Base-by-base conservation (phyloP, 2,797 vertebrate genomes). In the Ambastaia sidthimunki region DNA sequence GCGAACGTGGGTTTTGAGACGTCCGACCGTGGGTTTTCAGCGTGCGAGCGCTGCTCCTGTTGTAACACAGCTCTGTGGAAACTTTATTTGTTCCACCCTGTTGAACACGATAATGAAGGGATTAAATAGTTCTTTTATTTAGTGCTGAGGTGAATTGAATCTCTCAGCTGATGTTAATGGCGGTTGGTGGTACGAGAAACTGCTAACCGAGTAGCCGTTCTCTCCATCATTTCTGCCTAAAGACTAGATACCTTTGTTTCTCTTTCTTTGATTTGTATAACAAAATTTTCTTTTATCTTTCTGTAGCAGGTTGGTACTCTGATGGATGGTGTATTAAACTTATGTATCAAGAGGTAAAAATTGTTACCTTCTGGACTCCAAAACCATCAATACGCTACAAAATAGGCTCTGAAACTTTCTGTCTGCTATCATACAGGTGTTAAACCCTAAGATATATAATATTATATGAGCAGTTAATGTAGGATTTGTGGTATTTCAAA, bases 71-170 rank as follows among this genome's bases (percentile, higher is more conserved):
- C 68, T 70, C 75, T 28, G 75, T 77, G 62, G 59, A 82, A 82
- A 85, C 71, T 73, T 28, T 60, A 84, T 86, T 84, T 78, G 85
- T 86, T 87, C 82, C 76, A 71, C 73, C 71, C 71, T 74, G 76
- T 77, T 74, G 81, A 71, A 68, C 82, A 68, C 11, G 10, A 74
- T 85, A 87, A 85, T 87, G 80, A 83, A 86, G 78, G 78, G 82
- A 82, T 82, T 52, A 77, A 81, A 81, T 47, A 50, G 63, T 15
- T n/a, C 52, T 70, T 80, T 78, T 74, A 59, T 73, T 73, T 85
- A 80, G 50, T 44, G 34, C 47, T 71, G 12, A 47, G 62, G 80
- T 71, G 75, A 71, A 55, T 47, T 72, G 71, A 74, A 71, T 71
- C 78, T 81, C 71, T 66, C 67, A 71, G 62, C 23, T 71, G 68